phyloP scores from a whole-genome alignment of 1,140 invertebrate genomes.

The Idris sp. region DNA sequence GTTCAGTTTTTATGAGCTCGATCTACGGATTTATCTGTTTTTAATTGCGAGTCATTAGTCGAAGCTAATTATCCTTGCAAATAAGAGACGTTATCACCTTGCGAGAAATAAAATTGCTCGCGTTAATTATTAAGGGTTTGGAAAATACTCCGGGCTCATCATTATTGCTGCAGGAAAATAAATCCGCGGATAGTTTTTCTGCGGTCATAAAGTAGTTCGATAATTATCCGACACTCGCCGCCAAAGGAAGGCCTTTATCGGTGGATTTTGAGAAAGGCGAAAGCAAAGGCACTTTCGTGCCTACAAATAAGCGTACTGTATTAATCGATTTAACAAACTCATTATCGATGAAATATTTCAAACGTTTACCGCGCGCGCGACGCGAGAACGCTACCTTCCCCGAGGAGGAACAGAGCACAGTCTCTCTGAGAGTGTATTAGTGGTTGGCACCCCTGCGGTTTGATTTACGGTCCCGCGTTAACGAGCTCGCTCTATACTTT shows the following conservation, averaged over 20 bases:
- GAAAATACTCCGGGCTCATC: slow-evolving; percentile 27
- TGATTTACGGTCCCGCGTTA: slow-evolving; percentile 76
- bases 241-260: slow-evolving; percentile 52
- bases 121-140: slow-evolving; percentile 22
- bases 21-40: slow-evolving; percentile 6
- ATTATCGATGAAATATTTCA: slow-evolving; percentile 77
- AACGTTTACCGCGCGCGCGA: slow-evolving; percentile 74
- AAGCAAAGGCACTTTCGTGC: slow-evolving; percentile 50
- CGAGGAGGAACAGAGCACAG: slow-evolving; percentile 57
- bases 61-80: slow-evolving; percentile 40
- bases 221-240: slow-evolving; percentile 41
- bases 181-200: slow-evolving; percentile 21
- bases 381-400: slow-evolving; percentile 69
- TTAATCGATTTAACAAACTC: slow-evolving; percentile 78
- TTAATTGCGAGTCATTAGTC: slow-evolving; percentile 36
- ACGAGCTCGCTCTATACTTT: slow-evolving; percentile 66
- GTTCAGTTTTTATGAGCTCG: too few species aligned
- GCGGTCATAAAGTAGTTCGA: slow-evolving; percentile 47
- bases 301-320: slow-evolving; percentile 59
- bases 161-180: slow-evolving; percentile 41
- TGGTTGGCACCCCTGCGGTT: slow-evolving; percentile 76
- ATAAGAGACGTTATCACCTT: slow-evolving; percentile 40
- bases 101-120: slow-evolving; percentile 33
- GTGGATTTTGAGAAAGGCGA: slow-evolving; percentile 48
- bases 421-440: slow-evolving; percentile 70